These are phyloP conservation scores for Drosophila nigricruria DNA, from an alignment of 2,888 invertebrate genomes.

Conservation along the genomic window DNA sequence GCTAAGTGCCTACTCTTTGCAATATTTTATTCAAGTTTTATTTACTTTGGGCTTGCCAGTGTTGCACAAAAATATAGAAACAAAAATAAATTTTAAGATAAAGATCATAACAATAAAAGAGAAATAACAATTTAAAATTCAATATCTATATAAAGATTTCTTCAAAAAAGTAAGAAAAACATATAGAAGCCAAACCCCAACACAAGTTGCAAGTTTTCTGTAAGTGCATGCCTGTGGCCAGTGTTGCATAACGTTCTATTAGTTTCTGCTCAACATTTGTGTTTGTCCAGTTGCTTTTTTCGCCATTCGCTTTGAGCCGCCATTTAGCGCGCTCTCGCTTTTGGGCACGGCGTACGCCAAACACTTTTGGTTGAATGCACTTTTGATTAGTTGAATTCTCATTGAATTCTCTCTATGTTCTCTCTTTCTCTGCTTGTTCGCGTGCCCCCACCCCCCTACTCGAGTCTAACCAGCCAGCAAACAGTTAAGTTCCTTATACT, in stretches of 20 bases:
- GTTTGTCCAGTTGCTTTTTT: constrained; percentile 2
- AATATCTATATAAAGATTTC: too few relatives aligned
- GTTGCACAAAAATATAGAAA: too few relatives aligned
- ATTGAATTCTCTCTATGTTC: constrained; percentile 6
- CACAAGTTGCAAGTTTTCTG: not conserved
- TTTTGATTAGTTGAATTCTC: constrained; percentile 64
- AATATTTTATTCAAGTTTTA: too few relatives aligned
- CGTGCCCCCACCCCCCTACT: not conserved
- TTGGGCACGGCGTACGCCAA: constrained; percentile 27
- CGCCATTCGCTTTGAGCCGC: constrained; percentile 24
- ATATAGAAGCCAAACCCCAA: not conserved
- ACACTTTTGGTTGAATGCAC: constrained; percentile 77
- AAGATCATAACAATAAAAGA: too few relatives aligned
- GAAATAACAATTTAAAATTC: too few relatives aligned
- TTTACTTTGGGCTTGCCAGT: too few relatives aligned
- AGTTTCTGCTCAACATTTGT: constrained; percentile 8
- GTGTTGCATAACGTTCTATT: constrained; percentile 10
- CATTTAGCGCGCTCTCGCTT: constrained; percentile 18
- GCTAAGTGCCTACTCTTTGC: too few relatives aligned
- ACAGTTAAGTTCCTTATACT: not conserved
- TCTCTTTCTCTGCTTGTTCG: constrained; percentile 4
- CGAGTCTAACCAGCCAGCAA: not conserved
- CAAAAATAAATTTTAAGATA: too few relatives aligned
- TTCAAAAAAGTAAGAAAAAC: too few relatives aligned
- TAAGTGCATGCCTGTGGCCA: not conserved